These are phyloP conservation scores for Tetraneura akinire DNA, from an alignment of 1,140 invertebrate species.

Conservation along the genomic window DNA sequence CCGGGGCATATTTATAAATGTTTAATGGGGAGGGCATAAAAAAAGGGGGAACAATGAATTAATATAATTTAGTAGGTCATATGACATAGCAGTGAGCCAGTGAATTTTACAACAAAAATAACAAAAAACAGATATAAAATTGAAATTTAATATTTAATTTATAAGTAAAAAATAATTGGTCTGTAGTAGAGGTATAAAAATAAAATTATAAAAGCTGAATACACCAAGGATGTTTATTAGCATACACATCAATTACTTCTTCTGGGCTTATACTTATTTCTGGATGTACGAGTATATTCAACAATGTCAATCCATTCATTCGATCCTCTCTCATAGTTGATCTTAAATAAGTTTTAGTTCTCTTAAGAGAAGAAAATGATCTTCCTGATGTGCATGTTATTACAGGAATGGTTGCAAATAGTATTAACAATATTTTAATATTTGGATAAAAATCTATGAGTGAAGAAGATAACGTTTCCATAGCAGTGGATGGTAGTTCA, in stretches of 20 bases:
- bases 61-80: no score
- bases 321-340: neutral
- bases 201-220: neutral
- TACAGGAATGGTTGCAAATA: neutral
- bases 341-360: neutral
- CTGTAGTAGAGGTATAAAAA: no score
- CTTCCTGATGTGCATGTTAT: neutral
- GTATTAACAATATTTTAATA: neutral
- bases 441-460: neutral
- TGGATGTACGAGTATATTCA: slow-evolving; percentile 1
- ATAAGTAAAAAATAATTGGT: no score
- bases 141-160: no score
- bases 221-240: neutral
- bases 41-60: no score
- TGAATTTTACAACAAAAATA: no score
- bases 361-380: slow-evolving; percentile 7
- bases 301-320: neutral
- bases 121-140: no score
- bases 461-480: neutral
- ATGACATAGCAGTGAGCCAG: no score
- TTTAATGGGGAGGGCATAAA: no score
- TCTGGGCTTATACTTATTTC: neutral
- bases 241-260: neutral
- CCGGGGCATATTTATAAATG: no score
- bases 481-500: neutral